Evolutionary conservation across 2,113 vertebrate genomes (phyloP).

Genomic region (Thomomys bottae): DNA sequence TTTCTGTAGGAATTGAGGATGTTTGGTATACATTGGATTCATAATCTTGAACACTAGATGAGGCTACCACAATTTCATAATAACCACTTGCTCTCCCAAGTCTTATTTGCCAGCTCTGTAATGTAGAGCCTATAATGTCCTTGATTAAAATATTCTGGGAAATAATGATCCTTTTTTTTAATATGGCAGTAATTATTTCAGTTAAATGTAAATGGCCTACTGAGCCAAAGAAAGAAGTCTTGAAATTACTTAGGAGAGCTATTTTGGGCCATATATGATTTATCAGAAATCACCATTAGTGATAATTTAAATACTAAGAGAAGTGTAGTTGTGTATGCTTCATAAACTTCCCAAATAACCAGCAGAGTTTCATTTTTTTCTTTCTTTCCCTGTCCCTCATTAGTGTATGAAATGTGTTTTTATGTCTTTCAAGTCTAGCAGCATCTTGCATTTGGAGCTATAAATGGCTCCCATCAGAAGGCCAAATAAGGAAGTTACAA

Average conservation of each 20-base stretch:
- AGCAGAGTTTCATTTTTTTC: not conserved
- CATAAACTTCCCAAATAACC: slow-evolving; percentile 37
- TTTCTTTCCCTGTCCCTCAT: not conserved
- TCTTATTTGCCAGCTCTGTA: slow-evolving; percentile 43
- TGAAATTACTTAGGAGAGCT: not conserved
- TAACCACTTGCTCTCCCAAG: slow-evolving; percentile 35
- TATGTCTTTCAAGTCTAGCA: slow-evolving; percentile 51
- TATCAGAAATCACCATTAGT: slow-evolving; percentile 28
- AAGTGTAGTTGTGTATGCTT: slow-evolving; percentile 37
- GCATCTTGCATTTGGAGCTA: slow-evolving; percentile 63
- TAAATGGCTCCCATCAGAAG: slow-evolving; percentile 69
- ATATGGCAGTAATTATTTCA: slow-evolving; percentile 57
- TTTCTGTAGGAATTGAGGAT: not conserved
- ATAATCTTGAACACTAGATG: not conserved
- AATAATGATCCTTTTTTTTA: slow-evolving; percentile 59
- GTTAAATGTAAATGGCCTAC: slow-evolving; percentile 57
- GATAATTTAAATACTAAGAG: slow-evolving; percentile 21
- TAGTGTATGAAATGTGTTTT: slow-evolving; percentile 68
- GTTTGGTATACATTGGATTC: not conserved
- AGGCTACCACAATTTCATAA: not conserved
- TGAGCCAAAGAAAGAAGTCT: slow-evolving; percentile 6
- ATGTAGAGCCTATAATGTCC: slow-evolving; percentile 44
- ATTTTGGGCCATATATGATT: slow-evolving; percentile 56
- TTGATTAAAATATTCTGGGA: slow-evolving; percentile 69
- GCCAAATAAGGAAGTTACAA: slow-evolving; percentile 70